Evolutionary conservation across 2,113 vertebrate genomes (phyloP).

Genomic region (Otus sunia): DNA sequence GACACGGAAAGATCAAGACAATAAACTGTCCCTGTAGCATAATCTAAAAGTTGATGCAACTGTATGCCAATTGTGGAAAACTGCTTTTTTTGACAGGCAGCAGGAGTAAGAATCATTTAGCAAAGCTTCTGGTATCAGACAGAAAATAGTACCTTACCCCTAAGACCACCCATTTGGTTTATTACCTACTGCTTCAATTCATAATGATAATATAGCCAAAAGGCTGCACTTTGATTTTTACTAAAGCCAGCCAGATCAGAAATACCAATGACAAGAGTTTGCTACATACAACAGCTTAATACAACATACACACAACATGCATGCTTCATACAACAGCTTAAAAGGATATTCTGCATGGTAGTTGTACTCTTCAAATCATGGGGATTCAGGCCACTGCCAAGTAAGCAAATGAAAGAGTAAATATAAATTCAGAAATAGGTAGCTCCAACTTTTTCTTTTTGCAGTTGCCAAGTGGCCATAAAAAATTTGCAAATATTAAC

Average conservation of each 20-base stretch:
- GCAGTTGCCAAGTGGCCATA: not conserved
- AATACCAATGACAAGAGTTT: conserved; percentile 5
- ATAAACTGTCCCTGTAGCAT: not conserved
- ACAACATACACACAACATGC: too few species aligned
- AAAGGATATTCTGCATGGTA: not conserved
- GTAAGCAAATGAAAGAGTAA: not conserved
- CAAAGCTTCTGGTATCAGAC: not conserved
- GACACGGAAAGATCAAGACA: not conserved
- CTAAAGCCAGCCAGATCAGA: conserved; percentile 1
- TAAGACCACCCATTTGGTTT: conserved; percentile 52
- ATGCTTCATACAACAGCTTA: not conserved
- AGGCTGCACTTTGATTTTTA: conserved; percentile 1
- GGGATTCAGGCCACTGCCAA: not conserved
- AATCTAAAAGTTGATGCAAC: not conserved
- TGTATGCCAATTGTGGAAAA: not conserved
- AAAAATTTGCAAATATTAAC: not conserved
- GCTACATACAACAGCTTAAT: not conserved
- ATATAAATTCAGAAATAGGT: not conserved
- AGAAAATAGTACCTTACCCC: not conserved
- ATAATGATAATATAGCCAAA: conserved; percentile 41
- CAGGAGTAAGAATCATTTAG: conserved; percentile 36
- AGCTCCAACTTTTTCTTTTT: not conserved
- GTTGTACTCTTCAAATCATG: not conserved
- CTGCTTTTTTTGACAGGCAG: conserved; percentile 28
- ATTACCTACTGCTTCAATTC: conserved; percentile 20